Percentiles rank a stretch among this genome's conserved stretches.
Conservation (phyloP, 64 coral and sea anemone genomes). For the Montipora efflorescens region DNA sequence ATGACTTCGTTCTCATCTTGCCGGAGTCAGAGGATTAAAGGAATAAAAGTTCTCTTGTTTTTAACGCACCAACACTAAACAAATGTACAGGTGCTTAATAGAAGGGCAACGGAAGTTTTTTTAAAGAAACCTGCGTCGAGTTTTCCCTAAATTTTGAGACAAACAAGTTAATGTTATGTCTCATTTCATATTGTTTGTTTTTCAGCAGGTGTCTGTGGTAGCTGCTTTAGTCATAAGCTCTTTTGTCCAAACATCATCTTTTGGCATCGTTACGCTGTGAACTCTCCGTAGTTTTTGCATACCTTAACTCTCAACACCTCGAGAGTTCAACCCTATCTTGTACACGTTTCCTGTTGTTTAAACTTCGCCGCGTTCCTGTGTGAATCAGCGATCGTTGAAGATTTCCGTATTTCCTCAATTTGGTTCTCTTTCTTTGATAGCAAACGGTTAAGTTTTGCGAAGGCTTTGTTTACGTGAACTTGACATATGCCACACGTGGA, state of each 20-base stretch:
- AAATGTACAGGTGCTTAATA: too few relatives aligned
- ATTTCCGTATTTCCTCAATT: background rate
- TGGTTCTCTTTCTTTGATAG: background rate
- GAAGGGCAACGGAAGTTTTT: too few relatives aligned
- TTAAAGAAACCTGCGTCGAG: too few relatives aligned
- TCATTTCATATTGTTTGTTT: background rate
- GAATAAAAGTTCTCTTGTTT: too few relatives aligned
- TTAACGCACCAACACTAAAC: too few relatives aligned
- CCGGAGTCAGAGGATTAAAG: too few relatives aligned
- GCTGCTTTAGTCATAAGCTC: background rate
- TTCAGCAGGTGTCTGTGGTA: constrained; percentile 1
- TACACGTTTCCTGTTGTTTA: background rate
- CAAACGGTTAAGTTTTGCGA: background rate
- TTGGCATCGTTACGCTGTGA: background rate
- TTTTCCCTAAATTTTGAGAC: background rate
- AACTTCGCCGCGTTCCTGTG: background rate
- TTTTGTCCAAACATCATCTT: constrained; percentile 12
- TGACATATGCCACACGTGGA: constrained; percentile 37
- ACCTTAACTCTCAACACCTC: background rate
- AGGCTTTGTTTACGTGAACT: constrained; percentile 14
- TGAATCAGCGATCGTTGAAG: background rate
- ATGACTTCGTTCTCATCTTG: too few relatives aligned
- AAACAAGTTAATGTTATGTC: background rate
- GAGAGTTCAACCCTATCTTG: background rate
- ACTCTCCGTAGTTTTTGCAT: background rate